phyloP scores from a whole-genome alignment of 2,888 invertebrate species.

The Xestia c-nigrum region DNA sequence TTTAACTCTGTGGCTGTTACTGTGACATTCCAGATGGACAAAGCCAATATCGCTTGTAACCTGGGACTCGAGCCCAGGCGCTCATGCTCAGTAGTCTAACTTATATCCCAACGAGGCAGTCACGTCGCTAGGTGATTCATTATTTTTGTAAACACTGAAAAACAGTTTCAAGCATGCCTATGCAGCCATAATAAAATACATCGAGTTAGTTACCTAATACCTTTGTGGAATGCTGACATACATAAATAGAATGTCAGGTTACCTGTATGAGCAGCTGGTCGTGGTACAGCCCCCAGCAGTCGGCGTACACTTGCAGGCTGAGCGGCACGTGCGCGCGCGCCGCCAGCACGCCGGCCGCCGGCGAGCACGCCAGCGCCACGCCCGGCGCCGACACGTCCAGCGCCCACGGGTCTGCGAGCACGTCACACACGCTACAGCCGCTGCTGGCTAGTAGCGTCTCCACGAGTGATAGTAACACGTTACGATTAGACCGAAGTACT shows the following conservation, averaged over 20 bases:
- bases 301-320: conserved; percentile 74
- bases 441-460: background rate
- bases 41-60: too few relatives aligned
- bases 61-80: too few relatives aligned
- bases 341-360: conserved; percentile 65
- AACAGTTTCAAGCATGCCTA: background rate
- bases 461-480: background rate
- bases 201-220: background rate
- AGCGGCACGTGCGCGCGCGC: conserved; percentile 60
- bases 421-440: background rate
- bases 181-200: background rate
- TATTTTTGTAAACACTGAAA: background rate
- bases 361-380: conserved; percentile 70
- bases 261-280: conserved; percentile 82
- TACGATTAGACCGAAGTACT: background rate
- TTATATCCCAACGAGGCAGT: too few relatives aligned
- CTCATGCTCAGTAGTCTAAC: too few relatives aligned
- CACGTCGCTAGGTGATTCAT: background rate
- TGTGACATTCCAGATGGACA: too few relatives aligned
- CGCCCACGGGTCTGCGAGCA: conserved; percentile 73
- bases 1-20: too few relatives aligned
- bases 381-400: conserved; percentile 70
- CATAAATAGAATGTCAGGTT: background rate
- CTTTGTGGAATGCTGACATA: background rate
- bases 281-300: conserved; percentile 82